phyloP scores from a whole-genome alignment of 2,888 invertebrate species.

The Steinernema carpocapsae region DNA sequence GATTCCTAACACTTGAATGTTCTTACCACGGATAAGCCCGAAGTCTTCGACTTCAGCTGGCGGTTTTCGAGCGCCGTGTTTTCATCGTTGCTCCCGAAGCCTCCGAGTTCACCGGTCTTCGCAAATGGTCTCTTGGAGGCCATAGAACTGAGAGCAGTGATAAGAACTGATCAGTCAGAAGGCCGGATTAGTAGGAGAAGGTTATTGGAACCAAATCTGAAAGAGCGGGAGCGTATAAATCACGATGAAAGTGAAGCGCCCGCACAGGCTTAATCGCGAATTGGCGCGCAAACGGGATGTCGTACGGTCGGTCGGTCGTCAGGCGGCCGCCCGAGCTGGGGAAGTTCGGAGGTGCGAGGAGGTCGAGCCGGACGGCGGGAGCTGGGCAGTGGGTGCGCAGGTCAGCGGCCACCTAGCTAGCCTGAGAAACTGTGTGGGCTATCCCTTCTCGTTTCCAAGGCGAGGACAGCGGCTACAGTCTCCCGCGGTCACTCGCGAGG shows the following conservation, averaged over 20 bases:
- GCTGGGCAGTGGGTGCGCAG: background rate
- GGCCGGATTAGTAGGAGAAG: background rate
- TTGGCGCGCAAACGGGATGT: slow-evolving; percentile 23
- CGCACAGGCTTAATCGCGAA: background rate
- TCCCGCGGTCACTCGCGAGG: background rate
- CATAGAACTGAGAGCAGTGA: background rate
- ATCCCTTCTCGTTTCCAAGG: too few relatives aligned
- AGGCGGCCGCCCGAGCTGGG: background rate
- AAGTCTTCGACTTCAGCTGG: slow-evolving; percentile 2
- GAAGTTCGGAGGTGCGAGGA: slow-evolving; percentile 18
- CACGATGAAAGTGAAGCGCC: background rate
- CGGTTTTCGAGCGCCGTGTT: background rate
- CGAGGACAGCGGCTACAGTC: slow-evolving; percentile 5
- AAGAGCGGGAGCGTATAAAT: background rate
- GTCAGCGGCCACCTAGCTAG: slow-evolving; percentile 19
- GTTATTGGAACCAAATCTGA: slow-evolving; percentile 22
- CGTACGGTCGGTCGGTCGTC: too few relatives aligned
- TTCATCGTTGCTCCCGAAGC: slow-evolving; percentile 1
- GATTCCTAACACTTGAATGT: background rate
- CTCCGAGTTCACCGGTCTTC: background rate
- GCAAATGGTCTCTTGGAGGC: slow-evolving; percentile 14
- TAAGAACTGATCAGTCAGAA: background rate
- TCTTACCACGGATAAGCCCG: slow-evolving; percentile 4
- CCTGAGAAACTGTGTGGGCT: background rate
- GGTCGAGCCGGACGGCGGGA: background rate